A percentile compares a stretch with the other conserved stretches of the same genome.
Conservation (phyloP, 1,140 invertebrate genomes). For the Apis florea region DNA sequence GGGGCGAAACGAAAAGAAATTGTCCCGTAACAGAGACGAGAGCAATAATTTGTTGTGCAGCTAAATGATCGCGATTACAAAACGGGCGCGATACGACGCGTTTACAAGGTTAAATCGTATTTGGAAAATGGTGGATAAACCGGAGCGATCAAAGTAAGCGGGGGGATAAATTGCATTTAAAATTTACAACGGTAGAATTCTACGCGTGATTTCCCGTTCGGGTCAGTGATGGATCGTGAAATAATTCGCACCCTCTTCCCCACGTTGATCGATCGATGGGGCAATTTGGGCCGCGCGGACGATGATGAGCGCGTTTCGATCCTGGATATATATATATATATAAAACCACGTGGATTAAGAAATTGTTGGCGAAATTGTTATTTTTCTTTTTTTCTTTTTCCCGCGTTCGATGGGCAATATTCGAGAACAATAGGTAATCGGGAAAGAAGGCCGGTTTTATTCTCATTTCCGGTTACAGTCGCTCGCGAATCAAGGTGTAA, state of each 20-base stretch:
- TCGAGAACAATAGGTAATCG: slow-evolving; percentile 59
- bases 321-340: too few species aligned
- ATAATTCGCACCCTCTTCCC: background rate
- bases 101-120: too few species aligned
- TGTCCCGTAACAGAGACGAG: too few species aligned
- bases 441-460: slow-evolving; percentile 61
- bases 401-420: slow-evolving; percentile 35
- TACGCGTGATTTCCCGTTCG: background rate
- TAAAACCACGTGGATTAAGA: background rate
- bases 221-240: background rate
- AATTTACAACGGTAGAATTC: slow-evolving; percentile 28
- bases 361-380: background rate
- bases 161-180: background rate
- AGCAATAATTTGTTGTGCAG: too few species aligned
- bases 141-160: slow-evolving; percentile 4
- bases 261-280: background rate
- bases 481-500: slow-evolving; percentile 67
- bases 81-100: too few species aligned
- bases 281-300: background rate
- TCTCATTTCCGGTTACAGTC: slow-evolving; percentile 69
- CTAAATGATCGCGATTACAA: too few species aligned
- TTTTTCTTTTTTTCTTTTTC: background rate
- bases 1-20: too few species aligned
- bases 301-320: background rate
- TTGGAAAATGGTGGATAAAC: too few species aligned